Conservation (phyloP, 2,888 invertebrate genomes). For the Hemaris fuciformis region DNA sequence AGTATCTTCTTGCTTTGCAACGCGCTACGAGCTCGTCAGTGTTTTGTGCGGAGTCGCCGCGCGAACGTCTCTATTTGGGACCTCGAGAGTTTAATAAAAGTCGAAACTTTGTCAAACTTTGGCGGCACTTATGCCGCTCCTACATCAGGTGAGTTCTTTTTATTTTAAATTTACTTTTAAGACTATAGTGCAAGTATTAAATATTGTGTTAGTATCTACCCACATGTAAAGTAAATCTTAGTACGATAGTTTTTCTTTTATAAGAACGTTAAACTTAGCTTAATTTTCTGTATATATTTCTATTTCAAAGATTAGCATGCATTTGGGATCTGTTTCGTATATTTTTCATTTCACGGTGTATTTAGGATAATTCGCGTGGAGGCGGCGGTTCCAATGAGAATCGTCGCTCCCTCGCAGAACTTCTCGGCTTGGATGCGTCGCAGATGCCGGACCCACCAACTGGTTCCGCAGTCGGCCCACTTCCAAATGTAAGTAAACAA, state of each 20-base stretch:
- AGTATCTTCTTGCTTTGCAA: conserved; percentile 55
- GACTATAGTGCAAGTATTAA: not conserved
- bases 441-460: conserved; percentile 43
- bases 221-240: too few species aligned
- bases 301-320: too few species aligned
- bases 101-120: conserved; percentile 44
- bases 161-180: conserved; percentile 1
- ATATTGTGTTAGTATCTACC: not conserved
- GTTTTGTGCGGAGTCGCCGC: conserved; percentile 56
- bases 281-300: too few species aligned
- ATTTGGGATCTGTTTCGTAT: conserved; percentile 1
- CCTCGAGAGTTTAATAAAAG: not conserved
- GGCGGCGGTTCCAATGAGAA: conserved; percentile 59
- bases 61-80: conserved; percentile 32
- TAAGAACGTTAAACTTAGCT: too few species aligned
- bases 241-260: too few species aligned
- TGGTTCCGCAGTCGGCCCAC: conserved; percentile 35
- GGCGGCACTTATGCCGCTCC: conserved; percentile 67
- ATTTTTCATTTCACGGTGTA: not conserved
- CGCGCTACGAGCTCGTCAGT: conserved; percentile 48
- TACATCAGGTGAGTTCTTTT: conserved; percentile 59
- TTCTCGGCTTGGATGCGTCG: conserved; percentile 50
- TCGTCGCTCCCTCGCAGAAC: conserved; percentile 59
- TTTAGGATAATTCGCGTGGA: conserved; percentile 56
- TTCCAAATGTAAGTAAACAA: conserved; percentile 50